These are phyloP conservation scores for Trissoscelio sp. DNA, from an alignment of 2,888 invertebrate species.

Conservation along the genomic window DNA sequence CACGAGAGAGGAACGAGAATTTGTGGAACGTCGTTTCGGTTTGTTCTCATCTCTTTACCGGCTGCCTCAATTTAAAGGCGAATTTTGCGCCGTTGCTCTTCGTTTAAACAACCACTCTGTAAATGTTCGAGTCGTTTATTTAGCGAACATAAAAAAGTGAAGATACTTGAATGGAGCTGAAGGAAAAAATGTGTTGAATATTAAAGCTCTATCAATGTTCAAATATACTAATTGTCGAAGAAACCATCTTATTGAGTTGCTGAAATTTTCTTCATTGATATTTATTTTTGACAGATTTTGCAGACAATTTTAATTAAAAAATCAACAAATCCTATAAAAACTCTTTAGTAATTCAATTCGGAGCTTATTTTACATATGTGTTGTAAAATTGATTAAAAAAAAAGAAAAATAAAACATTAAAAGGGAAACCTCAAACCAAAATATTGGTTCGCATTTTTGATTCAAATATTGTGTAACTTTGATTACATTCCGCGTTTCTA, in stretches of 20 bases:
- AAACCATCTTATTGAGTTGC: too few species aligned
- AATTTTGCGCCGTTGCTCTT: slow-evolving; percentile 31
- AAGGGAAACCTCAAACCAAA: too few species aligned
- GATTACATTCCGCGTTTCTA: too few species aligned
- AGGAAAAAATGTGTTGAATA: slow-evolving; percentile 19
- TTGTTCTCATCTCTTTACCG: slow-evolving; percentile 40
- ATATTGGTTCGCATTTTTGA: too few species aligned
- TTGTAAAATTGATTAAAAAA: not conserved
- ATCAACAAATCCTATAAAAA: too few species aligned
- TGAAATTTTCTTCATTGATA: too few species aligned
- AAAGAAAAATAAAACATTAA: too few species aligned
- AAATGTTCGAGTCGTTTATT: slow-evolving; percentile 41
- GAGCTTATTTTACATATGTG: too few species aligned
- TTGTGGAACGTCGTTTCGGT: slow-evolving; percentile 35
- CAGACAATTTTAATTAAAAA: too few species aligned
- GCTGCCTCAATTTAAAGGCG: slow-evolving; percentile 40
- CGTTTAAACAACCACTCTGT: slow-evolving; percentile 43
- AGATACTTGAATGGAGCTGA: slow-evolving; percentile 24
- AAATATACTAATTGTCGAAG: slow-evolving; percentile 22
- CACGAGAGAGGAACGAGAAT: slow-evolving; percentile 44
- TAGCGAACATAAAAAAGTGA: slow-evolving; percentile 7
- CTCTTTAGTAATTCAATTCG: too few species aligned
- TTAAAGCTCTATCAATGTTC: slow-evolving; percentile 4
- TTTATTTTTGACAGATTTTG: too few species aligned
- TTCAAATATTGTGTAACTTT: too few species aligned